phyloP scores from a whole-genome alignment of 2,113 vertebrate genomes.

The Atrichornis clamosus region DNA sequence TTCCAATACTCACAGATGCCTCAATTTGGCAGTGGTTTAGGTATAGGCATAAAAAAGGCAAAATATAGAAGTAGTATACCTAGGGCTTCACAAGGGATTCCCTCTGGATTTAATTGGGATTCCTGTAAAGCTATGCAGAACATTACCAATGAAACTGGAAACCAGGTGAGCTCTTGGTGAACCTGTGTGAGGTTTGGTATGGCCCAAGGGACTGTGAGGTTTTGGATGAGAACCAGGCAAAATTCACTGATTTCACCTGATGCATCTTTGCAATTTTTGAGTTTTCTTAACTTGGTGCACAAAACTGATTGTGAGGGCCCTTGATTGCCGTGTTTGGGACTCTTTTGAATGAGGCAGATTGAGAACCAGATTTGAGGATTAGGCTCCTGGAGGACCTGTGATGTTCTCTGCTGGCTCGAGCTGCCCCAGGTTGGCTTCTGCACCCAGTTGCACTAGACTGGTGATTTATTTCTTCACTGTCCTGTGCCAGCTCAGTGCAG shows the following conservation, averaged over 20 bases:
- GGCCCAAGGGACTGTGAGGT: neutral
- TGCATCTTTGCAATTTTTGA: neutral
- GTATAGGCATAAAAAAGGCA: neutral
- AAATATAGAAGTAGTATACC: neutral
- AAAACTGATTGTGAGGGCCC: neutral
- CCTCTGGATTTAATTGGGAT: neutral
- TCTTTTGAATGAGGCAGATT: neutral
- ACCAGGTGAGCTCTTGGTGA: conserved; percentile 22
- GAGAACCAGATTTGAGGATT: neutral
- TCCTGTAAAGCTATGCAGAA: neutral
- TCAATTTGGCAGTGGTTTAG: neutral
- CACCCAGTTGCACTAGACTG: neutral
- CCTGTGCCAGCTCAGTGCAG: neutral
- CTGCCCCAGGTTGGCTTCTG: neutral
- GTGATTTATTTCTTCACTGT: neutral
- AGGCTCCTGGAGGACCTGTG: neutral
- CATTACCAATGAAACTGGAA: neutral
- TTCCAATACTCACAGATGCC: neutral
- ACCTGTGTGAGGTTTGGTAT: neutral
- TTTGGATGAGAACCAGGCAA: neutral
- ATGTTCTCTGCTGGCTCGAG: neutral
- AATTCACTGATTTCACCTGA: neutral
- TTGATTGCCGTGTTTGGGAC: neutral
- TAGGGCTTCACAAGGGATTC: neutral
- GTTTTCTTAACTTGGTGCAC: neutral